Evolutionary conservation across 2,113 vertebrate genomes (phyloP).

Genomic region (Neogobius melanostomus): DNA sequence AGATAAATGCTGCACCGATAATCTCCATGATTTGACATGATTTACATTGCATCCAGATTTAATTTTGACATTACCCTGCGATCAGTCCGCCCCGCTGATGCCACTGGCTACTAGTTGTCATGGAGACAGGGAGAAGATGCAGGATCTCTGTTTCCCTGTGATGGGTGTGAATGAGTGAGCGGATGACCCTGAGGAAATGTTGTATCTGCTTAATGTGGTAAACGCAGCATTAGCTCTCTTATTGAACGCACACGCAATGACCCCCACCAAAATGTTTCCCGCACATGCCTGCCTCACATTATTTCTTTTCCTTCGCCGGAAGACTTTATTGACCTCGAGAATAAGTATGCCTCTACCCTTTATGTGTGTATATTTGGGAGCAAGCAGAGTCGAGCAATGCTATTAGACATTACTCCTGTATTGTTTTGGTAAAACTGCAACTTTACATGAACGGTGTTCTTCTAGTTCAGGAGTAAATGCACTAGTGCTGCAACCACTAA

Average conservation of each 20-base stretch:
- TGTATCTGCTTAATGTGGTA: conserved; percentile 72
- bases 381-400: neutral
- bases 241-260: conserved; percentile 38
- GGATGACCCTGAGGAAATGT: conserved; percentile 62
- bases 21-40: conserved; percentile 27
- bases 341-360: conserved; percentile 43
- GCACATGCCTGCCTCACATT: conserved; percentile 23
- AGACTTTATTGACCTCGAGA: conserved; percentile 67
- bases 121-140: conserved; percentile 70
- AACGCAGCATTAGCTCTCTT: conserved; percentile 67
- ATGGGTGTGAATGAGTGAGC: conserved; percentile 8
- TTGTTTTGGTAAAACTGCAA: too few species aligned
- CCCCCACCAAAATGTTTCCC: conserved; percentile 20
- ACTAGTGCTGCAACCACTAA: too few species aligned
- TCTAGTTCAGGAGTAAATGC: too few species aligned
- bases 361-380: conserved; percentile 36
- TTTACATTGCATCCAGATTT: conserved; percentile 40
- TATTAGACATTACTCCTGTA: neutral
- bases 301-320: conserved; percentile 49
- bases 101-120: conserved; percentile 66
- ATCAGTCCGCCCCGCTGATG: conserved; percentile 52
- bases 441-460: too few species aligned
- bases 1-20: conserved; percentile 26
- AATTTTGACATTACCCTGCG: conserved; percentile 58
- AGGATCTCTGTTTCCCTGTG: conserved; percentile 45